These are phyloP conservation scores for Eupithecia inturbata DNA, from an alignment of 2,888 invertebrate species.

Conservation along the genomic window DNA sequence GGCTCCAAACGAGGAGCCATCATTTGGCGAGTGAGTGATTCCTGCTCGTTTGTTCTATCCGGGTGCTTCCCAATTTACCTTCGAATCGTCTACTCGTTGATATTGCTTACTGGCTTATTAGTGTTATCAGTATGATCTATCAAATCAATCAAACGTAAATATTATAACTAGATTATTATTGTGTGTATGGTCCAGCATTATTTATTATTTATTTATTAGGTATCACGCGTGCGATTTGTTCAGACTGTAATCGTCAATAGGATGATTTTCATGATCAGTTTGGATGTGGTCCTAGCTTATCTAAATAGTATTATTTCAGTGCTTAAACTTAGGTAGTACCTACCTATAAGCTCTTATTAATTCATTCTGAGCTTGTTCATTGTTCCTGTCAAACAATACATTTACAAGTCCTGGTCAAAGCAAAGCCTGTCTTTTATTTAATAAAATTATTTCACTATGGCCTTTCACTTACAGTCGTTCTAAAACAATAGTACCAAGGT, in stretches of 20 bases:
- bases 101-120: conserved; percentile 49
- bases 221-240: neutral
- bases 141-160: conserved; percentile 28
- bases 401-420: neutral
- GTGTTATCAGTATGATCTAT: conserved; percentile 50
- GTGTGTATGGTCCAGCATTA: too few relatives aligned
- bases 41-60: conserved; percentile 55
- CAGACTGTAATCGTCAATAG: neutral
- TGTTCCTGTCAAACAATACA: neutral
- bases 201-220: too few relatives aligned
- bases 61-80: conserved; percentile 53
- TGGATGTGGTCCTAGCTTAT: neutral
- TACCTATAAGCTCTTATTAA: neutral
- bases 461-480: too few relatives aligned
- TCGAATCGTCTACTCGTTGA: conserved; percentile 12
- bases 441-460: neutral
- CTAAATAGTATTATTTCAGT: neutral
- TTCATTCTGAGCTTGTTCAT: neutral
- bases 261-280: neutral
- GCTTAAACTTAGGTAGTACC: neutral
- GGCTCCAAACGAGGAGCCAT: conserved; percentile 39
- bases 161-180: too few relatives aligned
- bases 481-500: too few relatives aligned
- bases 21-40: conserved; percentile 48
- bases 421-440: neutral